Conservation (phyloP, 2,888 invertebrate species). For the Galerucella pusilla region DNA sequence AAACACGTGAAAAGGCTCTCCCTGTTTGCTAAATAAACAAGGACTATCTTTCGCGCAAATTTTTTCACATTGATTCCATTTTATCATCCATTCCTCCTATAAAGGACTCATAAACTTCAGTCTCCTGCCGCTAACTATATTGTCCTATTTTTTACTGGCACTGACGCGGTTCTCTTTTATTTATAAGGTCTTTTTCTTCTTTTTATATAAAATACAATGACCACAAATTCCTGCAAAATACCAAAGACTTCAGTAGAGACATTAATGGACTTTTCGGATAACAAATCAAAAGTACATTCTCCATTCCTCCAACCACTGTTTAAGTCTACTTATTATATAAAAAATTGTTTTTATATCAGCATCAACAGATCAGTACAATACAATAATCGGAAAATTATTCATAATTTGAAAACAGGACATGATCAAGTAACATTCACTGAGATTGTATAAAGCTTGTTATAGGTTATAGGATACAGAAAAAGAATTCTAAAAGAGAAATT, state of each 20-base stretch:
- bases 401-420: too few species aligned
- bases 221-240: conserved; percentile 31
- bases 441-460: too few species aligned
- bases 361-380: too few species aligned
- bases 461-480: too few species aligned
- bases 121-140: conserved; percentile 32
- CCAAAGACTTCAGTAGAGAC: conserved; percentile 27
- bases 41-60: neutral
- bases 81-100: conserved; percentile 14
- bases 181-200: conserved; percentile 20
- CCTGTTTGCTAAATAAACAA: neutral
- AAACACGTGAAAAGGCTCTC: neutral
- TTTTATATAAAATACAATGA: conserved; percentile 28
- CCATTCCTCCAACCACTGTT: neutral
- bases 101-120: conserved; percentile 26
- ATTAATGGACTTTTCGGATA: conserved; percentile 42
- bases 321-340: too few species aligned
- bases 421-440: too few species aligned
- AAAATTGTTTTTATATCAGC: too few species aligned
- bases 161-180: conserved; percentile 26
- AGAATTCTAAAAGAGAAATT: too few species aligned
- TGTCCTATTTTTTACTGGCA: conserved; percentile 30
- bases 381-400: too few species aligned
- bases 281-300: conserved; percentile 41
- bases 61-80: conserved; percentile 20